Conservation (phyloP, 2,797 vertebrate genomes). For the Menidia menidia region DNA sequence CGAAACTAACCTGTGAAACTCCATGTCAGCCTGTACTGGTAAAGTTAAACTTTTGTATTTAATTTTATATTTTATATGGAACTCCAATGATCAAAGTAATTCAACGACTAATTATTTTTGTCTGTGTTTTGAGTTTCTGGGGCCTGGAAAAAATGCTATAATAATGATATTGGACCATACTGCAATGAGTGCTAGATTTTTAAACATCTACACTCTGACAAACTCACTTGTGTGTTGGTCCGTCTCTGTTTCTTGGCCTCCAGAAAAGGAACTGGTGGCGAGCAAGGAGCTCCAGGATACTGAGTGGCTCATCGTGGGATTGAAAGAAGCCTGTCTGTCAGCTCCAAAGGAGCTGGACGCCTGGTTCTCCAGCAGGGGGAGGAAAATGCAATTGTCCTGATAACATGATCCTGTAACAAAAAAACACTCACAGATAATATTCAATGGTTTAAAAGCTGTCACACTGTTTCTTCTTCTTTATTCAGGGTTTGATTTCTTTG, state of each 20-base stretch:
- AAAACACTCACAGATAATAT: constrained; percentile 2
- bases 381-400: constrained; percentile 48
- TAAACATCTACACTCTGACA: neutral
- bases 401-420: constrained; percentile 69
- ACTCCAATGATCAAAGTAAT: neutral
- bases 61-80: neutral
- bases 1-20: neutral
- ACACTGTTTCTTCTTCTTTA: neutral
- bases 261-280: constrained; percentile 48
- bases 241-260: constrained; percentile 48
- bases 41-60: neutral
- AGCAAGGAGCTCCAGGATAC: constrained; percentile 68
- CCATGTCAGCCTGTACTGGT: neutral
- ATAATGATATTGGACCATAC: neutral
- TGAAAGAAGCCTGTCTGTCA: constrained; percentile 26
- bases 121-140: neutral
- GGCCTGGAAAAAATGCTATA: neutral
- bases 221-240: constrained; percentile 64
- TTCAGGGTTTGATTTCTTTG: neutral
- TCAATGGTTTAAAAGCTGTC: neutral
- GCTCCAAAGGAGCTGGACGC: constrained; percentile 40
- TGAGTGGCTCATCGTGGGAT: constrained; percentile 62
- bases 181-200: too few relatives aligned
- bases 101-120: neutral
- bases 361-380: constrained; percentile 63